Base-by-base conservation (phyloP, 2,797 vertebrate species). In the Pristis pectinata region DNA sequence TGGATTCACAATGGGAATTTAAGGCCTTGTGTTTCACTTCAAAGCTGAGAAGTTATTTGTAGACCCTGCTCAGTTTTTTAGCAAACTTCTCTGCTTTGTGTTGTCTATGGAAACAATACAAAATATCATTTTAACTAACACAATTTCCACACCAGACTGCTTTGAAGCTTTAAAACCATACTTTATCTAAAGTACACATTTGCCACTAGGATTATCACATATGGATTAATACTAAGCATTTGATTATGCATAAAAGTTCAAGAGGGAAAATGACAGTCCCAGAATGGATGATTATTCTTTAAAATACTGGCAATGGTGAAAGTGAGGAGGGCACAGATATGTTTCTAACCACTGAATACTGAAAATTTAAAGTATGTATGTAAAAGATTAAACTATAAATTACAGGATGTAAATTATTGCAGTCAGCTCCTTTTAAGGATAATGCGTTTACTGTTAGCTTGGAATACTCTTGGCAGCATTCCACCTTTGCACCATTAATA, bases 141-240 rank as follows among this genome's bases (percentile, higher is more conserved):
- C 92, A 93, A 70, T 93, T 93, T 93, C 67, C 91, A 72, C 67
- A 70, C 41, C 70, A 93, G 92, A 93, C 67, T 74, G 92, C 92
- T 93, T 93, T 93, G 67, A 93, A 70, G 92, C 92, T 74, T 93
- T 93, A 93, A 93, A 93, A 72, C 92, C 41, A 93, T 64, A 93
- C 41, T 94, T 94, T 94, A 94, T 94, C 92, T 94, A 56, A 94
- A 94, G 92, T 94, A 56, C 92, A 61, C 92, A 94, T 94, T 93
- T 94, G 92, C 92, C 92, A 94, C 70, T 74, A 74, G 92, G 70
- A 94, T 94, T 94, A 94, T 94, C 92, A 76, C 30, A 56, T 56
- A 74, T 76, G 92, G 92, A 94, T 94, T 94, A 94, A 94, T 94
- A 94, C 44, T 76, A 76, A 74, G 70, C 92, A 76, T 94, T 94